Evolutionary conservation across 2,113 vertebrate genomes (phyloP).

Genomic region (Manacus vitellinus): DNA sequence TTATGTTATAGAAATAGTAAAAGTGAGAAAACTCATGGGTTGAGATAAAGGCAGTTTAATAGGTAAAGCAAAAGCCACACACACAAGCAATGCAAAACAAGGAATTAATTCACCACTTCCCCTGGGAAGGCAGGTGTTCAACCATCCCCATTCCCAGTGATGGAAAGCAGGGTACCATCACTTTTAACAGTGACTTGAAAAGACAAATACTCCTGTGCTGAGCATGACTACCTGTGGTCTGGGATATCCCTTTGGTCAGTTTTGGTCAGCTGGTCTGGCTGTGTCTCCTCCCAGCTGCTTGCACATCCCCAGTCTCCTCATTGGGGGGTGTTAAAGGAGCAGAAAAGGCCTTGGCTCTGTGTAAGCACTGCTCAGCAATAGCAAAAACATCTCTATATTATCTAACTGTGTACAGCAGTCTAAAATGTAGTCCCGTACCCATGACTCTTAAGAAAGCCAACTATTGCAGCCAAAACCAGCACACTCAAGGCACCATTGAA

Average conservation of each 20-base stretch:
- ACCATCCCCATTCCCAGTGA: not conserved
- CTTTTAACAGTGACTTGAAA: accelerated
- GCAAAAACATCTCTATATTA: not conserved
- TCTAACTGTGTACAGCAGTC: not conserved
- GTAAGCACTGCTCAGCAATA: not conserved
- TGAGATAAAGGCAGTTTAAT: not conserved
- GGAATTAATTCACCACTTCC: not conserved
- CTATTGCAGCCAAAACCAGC: not conserved
- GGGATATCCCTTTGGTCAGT: not conserved
- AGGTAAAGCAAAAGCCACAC: not conserved
- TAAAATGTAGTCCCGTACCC: not conserved
- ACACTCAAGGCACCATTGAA: not conserved
- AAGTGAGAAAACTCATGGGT: not conserved
- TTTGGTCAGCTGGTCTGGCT: not conserved
- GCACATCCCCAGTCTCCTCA: not conserved
- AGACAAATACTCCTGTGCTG: not conserved
- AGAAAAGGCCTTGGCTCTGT: not conserved
- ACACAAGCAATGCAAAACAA: not conserved
- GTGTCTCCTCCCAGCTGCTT: not conserved
- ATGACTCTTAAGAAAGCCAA: not conserved
- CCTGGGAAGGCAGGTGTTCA: not conserved
- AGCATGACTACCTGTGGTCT: accelerated
- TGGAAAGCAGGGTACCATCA: not conserved
- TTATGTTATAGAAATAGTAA: not conserved
- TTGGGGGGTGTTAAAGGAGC: not conserved